Percentiles rank a stretch among this genome's conserved stretches.
These are phyloP conservation scores for Leuciscus idus DNA, from an alignment of 2,113 vertebrate species.

Conservation along the genomic window DNA sequence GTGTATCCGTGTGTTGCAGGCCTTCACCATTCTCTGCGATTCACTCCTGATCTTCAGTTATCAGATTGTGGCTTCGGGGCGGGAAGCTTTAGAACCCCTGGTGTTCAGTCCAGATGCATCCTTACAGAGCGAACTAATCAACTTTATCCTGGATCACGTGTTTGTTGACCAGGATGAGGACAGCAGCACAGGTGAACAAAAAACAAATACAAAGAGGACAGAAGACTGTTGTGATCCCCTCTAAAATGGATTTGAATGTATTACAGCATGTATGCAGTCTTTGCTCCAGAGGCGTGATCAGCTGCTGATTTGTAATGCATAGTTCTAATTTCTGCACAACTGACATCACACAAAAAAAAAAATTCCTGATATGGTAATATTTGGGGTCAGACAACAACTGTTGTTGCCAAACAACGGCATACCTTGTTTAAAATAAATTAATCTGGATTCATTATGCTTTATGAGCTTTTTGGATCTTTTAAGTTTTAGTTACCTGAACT, in stretches of 20 bases:
- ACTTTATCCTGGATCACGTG: conserved; percentile 97
- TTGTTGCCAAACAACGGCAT: background rate
- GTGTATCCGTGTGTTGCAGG: conserved; percentile 72
- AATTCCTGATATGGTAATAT: background rate
- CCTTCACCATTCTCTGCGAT: conserved; percentile 97
- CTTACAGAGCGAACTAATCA: conserved; percentile 91
- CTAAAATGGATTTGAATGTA: background rate
- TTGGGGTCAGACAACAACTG: background rate
- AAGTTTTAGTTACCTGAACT: background rate
- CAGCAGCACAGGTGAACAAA: conserved; percentile 87
- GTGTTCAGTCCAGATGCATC: conserved; percentile 95
- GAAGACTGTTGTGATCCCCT: background rate
- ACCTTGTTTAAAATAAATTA: background rate
- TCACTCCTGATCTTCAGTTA: conserved; percentile 99
- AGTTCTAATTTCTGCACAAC: background rate
- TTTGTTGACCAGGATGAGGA: conserved; percentile 99
- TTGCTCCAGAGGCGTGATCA: background rate
- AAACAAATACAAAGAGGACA: background rate
- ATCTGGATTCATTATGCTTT: background rate
- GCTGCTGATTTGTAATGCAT: background rate
- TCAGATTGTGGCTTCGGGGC: conserved; percentile 95
- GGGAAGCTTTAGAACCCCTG: conserved; percentile 93
- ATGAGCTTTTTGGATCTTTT: background rate
- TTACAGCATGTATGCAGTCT: background rate
- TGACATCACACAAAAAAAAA: background rate